Percentiles rank a stretch among this genome's conserved stretches.
Evolutionary conservation across 2,888 invertebrate species (phyloP).

Genomic region (Volucella bombylans): DNA sequence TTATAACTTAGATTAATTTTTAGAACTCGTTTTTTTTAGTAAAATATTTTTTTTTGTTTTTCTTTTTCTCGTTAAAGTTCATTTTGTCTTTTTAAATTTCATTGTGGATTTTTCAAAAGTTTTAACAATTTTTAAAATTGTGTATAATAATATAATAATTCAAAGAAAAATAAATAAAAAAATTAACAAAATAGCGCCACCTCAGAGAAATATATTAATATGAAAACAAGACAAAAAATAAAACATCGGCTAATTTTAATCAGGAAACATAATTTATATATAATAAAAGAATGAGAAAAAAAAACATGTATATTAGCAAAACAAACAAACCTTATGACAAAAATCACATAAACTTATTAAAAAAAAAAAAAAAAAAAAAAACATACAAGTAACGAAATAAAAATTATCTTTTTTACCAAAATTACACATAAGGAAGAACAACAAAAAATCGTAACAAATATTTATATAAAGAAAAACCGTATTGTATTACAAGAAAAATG

Average conservation of each 20-base stretch:
- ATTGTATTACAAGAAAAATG: conserved; percentile 41
- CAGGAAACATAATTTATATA: conserved; percentile 54
- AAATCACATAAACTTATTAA: conserved; percentile 39
- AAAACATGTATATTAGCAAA: conserved; percentile 60
- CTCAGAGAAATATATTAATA: conserved; percentile 67
- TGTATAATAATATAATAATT: conserved; percentile 58
- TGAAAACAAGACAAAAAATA: conserved; percentile 12
- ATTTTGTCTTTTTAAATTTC: conserved; percentile 7
- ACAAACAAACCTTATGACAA: conserved; percentile 68
- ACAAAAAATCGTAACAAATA: conserved; percentile 65
- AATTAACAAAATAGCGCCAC: conserved; percentile 52
- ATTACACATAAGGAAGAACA: conserved; percentile 67
- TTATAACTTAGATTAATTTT: conserved; percentile 67
- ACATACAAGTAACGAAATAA: conserved; percentile 57
- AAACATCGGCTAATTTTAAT: conserved; percentile 55
- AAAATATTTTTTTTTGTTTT: conserved; percentile 55
- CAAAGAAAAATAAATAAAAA: conserved; percentile 3
- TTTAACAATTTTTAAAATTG: conserved; percentile 58
- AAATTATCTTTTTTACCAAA: conserved; percentile 73
- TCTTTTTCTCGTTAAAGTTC: conserved; percentile 4
- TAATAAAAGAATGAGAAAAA: conserved; percentile 25
- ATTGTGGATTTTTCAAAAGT: conserved; percentile 1
- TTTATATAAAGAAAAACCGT: conserved; percentile 69
- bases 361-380: conserved; percentile 29
- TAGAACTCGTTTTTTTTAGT: conserved; percentile 56